Conservation (phyloP, 2,113 vertebrate species). For the Scytalopus superciliaris region DNA sequence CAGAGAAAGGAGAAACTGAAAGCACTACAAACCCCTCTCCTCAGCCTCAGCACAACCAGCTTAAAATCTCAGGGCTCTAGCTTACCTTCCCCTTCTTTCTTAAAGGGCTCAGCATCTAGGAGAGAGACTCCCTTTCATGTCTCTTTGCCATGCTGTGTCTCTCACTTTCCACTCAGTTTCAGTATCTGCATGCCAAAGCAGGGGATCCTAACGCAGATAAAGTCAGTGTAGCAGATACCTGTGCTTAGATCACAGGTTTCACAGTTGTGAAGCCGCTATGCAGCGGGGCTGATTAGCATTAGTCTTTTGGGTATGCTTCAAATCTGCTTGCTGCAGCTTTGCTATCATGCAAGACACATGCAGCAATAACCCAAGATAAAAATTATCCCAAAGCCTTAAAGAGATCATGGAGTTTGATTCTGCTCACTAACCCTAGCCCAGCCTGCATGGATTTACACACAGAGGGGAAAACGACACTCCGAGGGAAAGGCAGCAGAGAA, state of each 20-base stretch:
- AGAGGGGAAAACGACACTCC: accelerated
- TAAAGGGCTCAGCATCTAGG: neutral
- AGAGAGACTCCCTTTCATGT: neutral
- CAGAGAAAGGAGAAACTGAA: neutral
- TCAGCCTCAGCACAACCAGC: neutral
- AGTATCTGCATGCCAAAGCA: neutral
- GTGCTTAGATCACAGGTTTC: neutral
- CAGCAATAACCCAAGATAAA: neutral
- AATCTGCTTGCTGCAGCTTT: neutral
- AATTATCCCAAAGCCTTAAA: neutral
- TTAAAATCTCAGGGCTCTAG: neutral
- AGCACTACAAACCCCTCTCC: neutral
- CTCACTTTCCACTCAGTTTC: neutral
- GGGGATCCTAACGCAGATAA: constrained; percentile 2
- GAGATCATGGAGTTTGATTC: neutral
- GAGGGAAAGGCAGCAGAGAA: neutral
- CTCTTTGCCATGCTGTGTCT: neutral
- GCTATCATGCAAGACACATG: neutral
- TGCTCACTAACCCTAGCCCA: neutral
- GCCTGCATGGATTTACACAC: neutral
- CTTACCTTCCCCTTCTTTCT: constrained; percentile 21
- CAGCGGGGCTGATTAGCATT: neutral
- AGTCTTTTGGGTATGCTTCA: neutral
- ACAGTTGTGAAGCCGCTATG: neutral
- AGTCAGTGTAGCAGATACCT: neutral